These are phyloP conservation scores for Colius striatus DNA, from an alignment of 2,113 vertebrate genomes.

Conservation along the genomic window DNA sequence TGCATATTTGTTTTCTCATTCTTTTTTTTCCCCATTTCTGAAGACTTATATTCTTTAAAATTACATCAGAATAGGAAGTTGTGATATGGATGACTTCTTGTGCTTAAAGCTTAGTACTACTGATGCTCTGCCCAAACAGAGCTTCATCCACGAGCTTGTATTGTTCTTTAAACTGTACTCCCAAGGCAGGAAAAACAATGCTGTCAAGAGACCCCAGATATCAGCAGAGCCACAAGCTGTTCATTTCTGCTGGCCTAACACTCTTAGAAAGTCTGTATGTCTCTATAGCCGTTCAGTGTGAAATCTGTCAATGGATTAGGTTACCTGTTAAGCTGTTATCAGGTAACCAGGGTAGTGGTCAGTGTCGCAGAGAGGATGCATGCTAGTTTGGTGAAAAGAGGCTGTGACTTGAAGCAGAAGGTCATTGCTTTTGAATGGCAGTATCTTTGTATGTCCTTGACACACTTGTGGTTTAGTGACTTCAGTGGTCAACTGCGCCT, in stretches of 20 bases:
- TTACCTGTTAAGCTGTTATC: neutral
- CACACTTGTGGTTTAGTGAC: neutral
- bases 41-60: neutral
- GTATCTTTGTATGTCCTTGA: neutral
- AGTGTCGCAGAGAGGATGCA: neutral
- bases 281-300: neutral
- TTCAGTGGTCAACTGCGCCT: neutral
- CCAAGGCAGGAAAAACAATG: constrained; percentile 29
- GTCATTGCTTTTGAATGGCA: constrained; percentile 11
- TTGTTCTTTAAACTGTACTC: constrained; percentile 38
- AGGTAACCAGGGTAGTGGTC: neutral
- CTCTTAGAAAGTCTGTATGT: neutral
- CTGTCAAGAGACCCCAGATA: neutral
- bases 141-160: neutral
- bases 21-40: neutral
- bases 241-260: constrained; percentile 15
- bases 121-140: neutral
- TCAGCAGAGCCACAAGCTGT: constrained; percentile 13
- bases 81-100: neutral
- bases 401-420: constrained; percentile 1
- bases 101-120: neutral
- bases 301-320: constrained; percentile 13
- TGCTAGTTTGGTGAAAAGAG: neutral
- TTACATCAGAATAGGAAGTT: neutral
- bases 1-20: neutral